A percentile compares a stretch with the other conserved stretches of the same genome.
phyloP scores from a whole-genome alignment of 1,140 invertebrate species.

The silkworm (Bombyx mori) region ASM3026992v2 NC_085132.1:9678001-9678500 shows the following conservation, averaged over 20 bases:
- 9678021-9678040: too few species aligned
- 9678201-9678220: slow-evolving; percentile 35
- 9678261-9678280: slow-evolving; percentile 19
- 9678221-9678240: slow-evolving; percentile 33
- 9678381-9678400: slow-evolving; percentile 45
- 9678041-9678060: slow-evolving; percentile 15
- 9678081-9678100: slow-evolving; percentile 15
- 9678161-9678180: slow-evolving; percentile 20
- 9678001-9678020: too few species aligned
- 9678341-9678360: slow-evolving; percentile 23
- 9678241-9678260: slow-evolving; percentile 27
- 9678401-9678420: slow-evolving; percentile 34
- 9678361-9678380: slow-evolving; percentile 44
- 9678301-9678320: slow-evolving; percentile 34
- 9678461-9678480: slow-evolving; percentile 47
- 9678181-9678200: slow-evolving; percentile 18
- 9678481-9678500: slow-evolving; percentile 42
- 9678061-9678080: slow-evolving; percentile 25
- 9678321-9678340: slow-evolving; percentile 30
- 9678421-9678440: slow-evolving; percentile 33
- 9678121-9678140: slow-evolving; percentile 23
- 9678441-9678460: slow-evolving; percentile 48
- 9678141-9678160: slow-evolving; percentile 25
- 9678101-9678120: slow-evolving; percentile 12
- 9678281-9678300: slow-evolving; percentile 21